Evolutionary conservation across 2,113 vertebrate species (phyloP), one percentile per base, ranked within the genome.

Genomic region (Thalassarche chlororhynchos): DNA sequence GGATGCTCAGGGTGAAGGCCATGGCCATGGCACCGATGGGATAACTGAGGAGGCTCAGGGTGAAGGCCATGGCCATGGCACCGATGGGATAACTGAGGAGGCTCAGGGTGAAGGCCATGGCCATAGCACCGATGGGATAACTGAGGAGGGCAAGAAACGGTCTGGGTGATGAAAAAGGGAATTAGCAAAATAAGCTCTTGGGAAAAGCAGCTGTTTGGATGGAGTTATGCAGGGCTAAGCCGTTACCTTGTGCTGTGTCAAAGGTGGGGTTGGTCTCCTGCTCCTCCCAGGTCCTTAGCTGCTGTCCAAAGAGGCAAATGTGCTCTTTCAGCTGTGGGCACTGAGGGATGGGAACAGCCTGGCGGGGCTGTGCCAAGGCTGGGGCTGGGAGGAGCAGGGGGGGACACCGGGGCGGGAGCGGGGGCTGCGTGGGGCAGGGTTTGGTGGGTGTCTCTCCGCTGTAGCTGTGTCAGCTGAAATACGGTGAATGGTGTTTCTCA

Each of bases 401-500:
- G 19, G 7, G 16, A 13, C 26, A 8, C 13, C 2, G 18, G 54
- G 32, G 31, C 4, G 26, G 25, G 15, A 61, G 23, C 0, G 0
- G 19, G 31, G 14, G 8, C 17, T 52, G 24, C 1, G 1, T 23
- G 36, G 24, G 29, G 24, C 44, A 6, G 14, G 44, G 15, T 44
- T 62, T 49, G 29, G 36, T 44, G 62, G 58, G 6, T 24, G 47
- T 38, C 7, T 61, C 17, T 52, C 25, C 74, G 75, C 58, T 62
- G 40, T 15, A 8, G 52, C 31, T 74, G 17, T 40, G 58, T 26
- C 17, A 14, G 23, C 21, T 66, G 44, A 13, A 62, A 84, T n/a
- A 5, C 0, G 2, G 44, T 3, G 20, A 58, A 9, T 0, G 2
- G 46, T 3, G 3, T n/a, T 84, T 55, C 32, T 76, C 9, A 2